Conservation (phyloP, 2,888 invertebrate genomes). For the Cephus pulcher region DNA sequence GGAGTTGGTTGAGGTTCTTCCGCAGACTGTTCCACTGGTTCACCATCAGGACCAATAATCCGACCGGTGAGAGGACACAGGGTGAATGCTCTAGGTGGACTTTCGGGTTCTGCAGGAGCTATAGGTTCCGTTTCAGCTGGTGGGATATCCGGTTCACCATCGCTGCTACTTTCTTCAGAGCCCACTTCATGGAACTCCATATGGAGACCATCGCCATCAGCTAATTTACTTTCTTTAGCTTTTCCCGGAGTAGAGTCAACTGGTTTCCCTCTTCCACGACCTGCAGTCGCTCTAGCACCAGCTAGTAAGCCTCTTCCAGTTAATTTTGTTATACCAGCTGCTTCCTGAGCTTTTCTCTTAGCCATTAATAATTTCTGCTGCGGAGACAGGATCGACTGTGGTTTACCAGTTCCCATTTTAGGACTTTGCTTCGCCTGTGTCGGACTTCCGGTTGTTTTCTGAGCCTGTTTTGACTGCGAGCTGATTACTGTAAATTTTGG, state of each 20-base stretch:
- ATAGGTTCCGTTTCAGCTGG: conserved; percentile 65
- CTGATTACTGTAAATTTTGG: conserved; percentile 50
- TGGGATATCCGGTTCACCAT: conserved; percentile 73
- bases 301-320: conserved; percentile 43
- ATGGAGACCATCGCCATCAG: conserved; percentile 63
- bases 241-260: conserved; percentile 37
- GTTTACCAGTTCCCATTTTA: conserved; percentile 41
- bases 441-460: conserved; percentile 46
- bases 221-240: conserved; percentile 63
- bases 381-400: conserved; percentile 56
- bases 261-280: conserved; percentile 44
- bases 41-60: conserved; percentile 60
- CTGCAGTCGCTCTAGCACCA: conserved; percentile 35
- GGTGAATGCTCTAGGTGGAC: conserved; percentile 77
- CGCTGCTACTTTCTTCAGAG: conserved; percentile 68
- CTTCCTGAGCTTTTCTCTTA: conserved; percentile 61
- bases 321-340: conserved; percentile 52
- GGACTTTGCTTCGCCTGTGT: conserved; percentile 35
- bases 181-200: conserved; percentile 66
- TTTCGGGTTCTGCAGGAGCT: conserved; percentile 70
- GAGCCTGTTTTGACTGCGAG: conserved; percentile 39
- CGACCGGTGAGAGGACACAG: conserved; percentile 78
- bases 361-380: conserved; percentile 63
- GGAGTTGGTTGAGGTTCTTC: conserved; percentile 39
- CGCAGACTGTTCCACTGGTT: conserved; percentile 60